These are phyloP conservation scores for Orthonychiurus folsomi DNA, from an alignment of 2,888 invertebrate species.

Conservation along the genomic window DNA sequence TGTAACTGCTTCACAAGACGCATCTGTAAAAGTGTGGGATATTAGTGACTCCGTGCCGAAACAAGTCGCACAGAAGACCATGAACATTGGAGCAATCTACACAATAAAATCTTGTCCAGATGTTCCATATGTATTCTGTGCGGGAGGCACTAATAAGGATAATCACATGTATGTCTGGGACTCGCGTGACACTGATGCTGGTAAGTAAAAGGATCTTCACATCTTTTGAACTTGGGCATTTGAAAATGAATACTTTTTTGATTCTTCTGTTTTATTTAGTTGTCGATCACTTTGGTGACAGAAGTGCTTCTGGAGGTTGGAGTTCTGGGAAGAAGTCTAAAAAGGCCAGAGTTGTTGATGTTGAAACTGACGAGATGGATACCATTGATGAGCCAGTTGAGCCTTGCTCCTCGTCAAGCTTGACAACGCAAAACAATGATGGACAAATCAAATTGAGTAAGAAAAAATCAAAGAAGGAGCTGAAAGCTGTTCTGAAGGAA, in stretches of 20 bases:
- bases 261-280: too few relatives aligned
- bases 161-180: conserved; percentile 63
- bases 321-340: too few relatives aligned
- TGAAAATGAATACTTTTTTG: background rate
- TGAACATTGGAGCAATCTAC: conserved; percentile 62
- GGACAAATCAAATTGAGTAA: background rate
- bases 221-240: too few relatives aligned
- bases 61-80: conserved; percentile 49
- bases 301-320: too few relatives aligned
- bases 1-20: conserved; percentile 69
- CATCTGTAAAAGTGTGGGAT: conserved; percentile 55
- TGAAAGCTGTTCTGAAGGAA: background rate
- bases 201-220: too few relatives aligned
- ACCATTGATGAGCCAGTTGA: background rate
- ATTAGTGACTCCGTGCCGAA: conserved; percentile 43
- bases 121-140: conserved; percentile 65
- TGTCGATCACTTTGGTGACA: background rate
- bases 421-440: too few relatives aligned
- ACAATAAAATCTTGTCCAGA: conserved; percentile 71
- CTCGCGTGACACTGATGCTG: conserved; percentile 52
- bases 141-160: conserved; percentile 76
- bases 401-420: background rate
- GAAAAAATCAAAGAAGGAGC: background rate
- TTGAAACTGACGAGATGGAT: background rate
- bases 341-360: too few relatives aligned